Evolutionary conservation across 92 coral and sea anemone genomes (phyloP), one percentile per base, ranked within the genome.

Genomic region (Epizoanthus ramosus): DNA sequence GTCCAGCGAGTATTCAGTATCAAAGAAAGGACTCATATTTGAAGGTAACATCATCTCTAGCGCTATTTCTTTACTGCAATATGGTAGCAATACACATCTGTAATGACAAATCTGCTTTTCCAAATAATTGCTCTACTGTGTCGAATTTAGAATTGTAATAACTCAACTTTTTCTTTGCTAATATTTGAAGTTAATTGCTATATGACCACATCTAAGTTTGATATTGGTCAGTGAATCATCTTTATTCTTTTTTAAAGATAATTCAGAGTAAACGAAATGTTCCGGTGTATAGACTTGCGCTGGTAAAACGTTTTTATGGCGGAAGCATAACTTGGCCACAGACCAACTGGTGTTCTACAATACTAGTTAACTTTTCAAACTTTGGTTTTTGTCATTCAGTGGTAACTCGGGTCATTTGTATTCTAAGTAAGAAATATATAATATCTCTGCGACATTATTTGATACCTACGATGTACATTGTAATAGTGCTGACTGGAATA

Each of bases 41-140:
- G 8, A 71, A 71, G 75, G 75, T 71, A 71, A 71, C 8, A 18
- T 71, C 6, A 39, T 71, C 57, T 71, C 8, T 39, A 69, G 17
- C 8, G 19, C 8, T 22, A 24, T 43, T 71, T 10, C 8, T 13
- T 21, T 10, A 15, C 31, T 6, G 5, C 22, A 4, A 14, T 31
- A 19, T 24, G 2, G 17, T 63, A 63, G 68, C 25, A 25, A 64
- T 16, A 67, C 0, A 41, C 31, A 28, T 67, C 72, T 4, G 18
- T 0, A 16, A 67, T 50, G 3, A 0, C 3, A 50, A 9, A 50
- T 50, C 13, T 50, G 15, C 0, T 50, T 3, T 6, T 47, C 0
- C 0, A 8, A 47, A 47, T 47, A 47, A 47, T 50, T 50, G 14
- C 10, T 50, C 3, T 50, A 10, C 16, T 1, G 15, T 50, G 54